Percentiles rank a stretch among this genome's conserved stretches.
Evolutionary conservation across 2,888 invertebrate species (phyloP).

Genomic region (Nephrotoma guestfalica): DNA sequence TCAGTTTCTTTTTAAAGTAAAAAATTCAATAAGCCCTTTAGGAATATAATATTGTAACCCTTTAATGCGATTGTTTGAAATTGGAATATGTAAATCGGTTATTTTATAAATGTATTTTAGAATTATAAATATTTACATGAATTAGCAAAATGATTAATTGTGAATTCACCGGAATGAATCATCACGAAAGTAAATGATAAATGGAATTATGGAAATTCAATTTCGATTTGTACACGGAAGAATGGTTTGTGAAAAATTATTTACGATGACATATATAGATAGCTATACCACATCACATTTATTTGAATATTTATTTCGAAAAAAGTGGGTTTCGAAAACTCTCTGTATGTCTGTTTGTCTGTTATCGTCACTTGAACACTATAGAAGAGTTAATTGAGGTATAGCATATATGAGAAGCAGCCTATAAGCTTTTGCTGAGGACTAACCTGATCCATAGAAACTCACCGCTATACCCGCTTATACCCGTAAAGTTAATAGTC

Average conservation of each 20-base stretch:
- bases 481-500: too few species aligned
- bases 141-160: not conserved
- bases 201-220: not conserved
- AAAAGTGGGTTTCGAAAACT: too few species aligned
- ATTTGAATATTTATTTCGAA: too few species aligned
- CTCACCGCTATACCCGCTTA: too few species aligned
- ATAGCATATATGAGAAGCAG: too few species aligned
- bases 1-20: not conserved
- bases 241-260: not conserved
- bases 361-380: too few species aligned
- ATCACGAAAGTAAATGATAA: not conserved
- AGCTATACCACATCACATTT: too few species aligned
- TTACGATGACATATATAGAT: not conserved
- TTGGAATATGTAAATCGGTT: not conserved
- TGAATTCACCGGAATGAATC: not conserved
- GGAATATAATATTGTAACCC: not conserved
- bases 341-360: too few species aligned
- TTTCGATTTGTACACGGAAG: not conserved
- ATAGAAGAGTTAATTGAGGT: too few species aligned
- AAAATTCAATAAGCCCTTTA: not conserved
- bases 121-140: not conserved
- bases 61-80: not conserved
- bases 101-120: not conserved
- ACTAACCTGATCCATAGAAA: too few species aligned
- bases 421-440: too few species aligned